Evolutionary conservation across 2,797 vertebrate genomes (phyloP).

Genomic region (Ceryle rudis): DNA sequence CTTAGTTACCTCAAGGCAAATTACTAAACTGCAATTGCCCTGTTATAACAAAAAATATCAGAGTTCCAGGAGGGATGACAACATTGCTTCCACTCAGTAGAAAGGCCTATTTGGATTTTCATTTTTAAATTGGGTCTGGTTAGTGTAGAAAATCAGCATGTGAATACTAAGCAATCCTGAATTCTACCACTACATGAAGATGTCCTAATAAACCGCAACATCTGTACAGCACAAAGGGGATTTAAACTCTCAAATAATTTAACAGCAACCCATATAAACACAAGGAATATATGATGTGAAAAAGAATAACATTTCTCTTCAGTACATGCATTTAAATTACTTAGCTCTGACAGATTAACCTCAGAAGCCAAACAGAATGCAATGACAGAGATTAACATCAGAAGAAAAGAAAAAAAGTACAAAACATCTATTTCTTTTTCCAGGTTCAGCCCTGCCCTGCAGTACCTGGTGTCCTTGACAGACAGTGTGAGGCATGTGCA

Average conservation of each 20-base stretch:
- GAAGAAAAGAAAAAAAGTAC: neutral
- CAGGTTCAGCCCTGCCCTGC: neutral
- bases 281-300: neutral
- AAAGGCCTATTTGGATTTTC: neutral
- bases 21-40: neutral
- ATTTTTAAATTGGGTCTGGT: neutral
- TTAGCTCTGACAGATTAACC: neutral
- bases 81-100: neutral
- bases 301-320: neutral
- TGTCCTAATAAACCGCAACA: neutral
- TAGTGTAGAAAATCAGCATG: neutral
- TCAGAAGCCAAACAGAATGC: neutral
- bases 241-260: neutral
- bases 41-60: neutral
- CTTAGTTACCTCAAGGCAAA: neutral
- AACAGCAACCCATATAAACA: neutral
- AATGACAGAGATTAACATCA: neutral
- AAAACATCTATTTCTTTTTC: neutral
- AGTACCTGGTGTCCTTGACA: neutral
- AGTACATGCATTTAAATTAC: neutral
- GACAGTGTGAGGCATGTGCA: neutral
- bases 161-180: neutral
- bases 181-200: neutral
- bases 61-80: neutral
- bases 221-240: neutral